Base-by-base conservation (phyloP, 2,797 vertebrate species). In the Urophycis tenuis region DNA sequence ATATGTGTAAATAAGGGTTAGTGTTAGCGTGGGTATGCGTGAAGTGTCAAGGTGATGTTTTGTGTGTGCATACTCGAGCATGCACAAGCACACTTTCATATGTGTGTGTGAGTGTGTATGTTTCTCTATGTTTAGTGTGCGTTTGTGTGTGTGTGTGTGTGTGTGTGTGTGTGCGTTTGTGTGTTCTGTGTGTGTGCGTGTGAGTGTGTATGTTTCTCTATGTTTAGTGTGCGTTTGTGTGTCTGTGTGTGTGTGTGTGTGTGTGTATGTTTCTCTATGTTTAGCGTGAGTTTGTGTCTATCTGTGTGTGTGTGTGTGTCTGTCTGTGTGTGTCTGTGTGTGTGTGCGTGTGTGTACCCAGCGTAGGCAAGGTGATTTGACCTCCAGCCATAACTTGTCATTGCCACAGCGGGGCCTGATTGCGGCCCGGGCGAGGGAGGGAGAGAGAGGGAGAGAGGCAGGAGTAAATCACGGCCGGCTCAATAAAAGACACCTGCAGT, bases 401-500 rank as follows among this genome's bases (percentile, higher is more conserved):
- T 89, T 87, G 82, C 81, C 19, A 53, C 64, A 64, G 60, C 53
- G 64, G 84, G 71, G 89, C 85, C 85, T 89, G 88, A 92, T 90
- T 92, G 89, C 87, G 73, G 64, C 19, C 19, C 3, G 17, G 81
- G 78, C 81, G 84, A 33, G 3, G 71, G 53, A 64, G 53, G 12
- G 53, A 29, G 53, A 87, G 34, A 35, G 17, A 30, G 33, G 5
- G 45, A 22, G 86, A 82, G 77, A 78, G 88, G 82, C 86, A 83
- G 83, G 82, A 82, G 86, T 93, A 92, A 93, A 94, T 93, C 90
- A 91, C 85, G 35, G 79, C 85, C 74, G 80, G 79, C 85, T 89
- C 92, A 91, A 93, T 93, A 92, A 91, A 93, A 92, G 88, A 91
- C 93, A 94, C 91, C 92, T 93, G 92, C 83, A 72, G 83, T 91